phyloP scores from a whole-genome alignment of 1,140 invertebrate genomes.

The Archivesica marissinica region DNA sequence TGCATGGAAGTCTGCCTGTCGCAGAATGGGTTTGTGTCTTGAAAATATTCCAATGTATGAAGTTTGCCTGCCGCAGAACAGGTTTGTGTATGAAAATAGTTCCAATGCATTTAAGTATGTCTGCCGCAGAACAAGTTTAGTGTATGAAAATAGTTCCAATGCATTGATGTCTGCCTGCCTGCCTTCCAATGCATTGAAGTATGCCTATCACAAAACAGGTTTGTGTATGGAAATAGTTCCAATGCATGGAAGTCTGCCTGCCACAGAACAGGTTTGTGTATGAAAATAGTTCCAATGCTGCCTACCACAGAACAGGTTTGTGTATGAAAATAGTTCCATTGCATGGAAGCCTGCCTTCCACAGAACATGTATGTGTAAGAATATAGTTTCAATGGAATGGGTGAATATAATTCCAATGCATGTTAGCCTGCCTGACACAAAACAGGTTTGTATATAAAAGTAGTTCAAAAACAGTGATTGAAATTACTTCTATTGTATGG shows the following conservation, averaged over 20 bases:
- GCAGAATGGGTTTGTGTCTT: constrained; percentile 88
- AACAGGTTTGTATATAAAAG: constrained; percentile 89
- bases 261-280: constrained; percentile 89
- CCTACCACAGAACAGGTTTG: constrained; percentile 88
- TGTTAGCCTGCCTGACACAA: constrained; percentile 92
- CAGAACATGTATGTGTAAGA: constrained; percentile 89
- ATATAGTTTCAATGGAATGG: constrained; percentile 96
- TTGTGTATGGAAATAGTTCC: constrained; percentile 91
- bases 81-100: constrained; percentile 90
- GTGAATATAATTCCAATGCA: constrained; percentile 96
- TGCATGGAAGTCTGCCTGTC: constrained; percentile 95
- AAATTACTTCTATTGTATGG: constrained; percentile 96
- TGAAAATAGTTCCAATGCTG: constrained; percentile 96
- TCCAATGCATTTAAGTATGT: constrained; percentile 96
- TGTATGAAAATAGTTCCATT: constrained; percentile 94
- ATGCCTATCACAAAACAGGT: constrained; percentile 89
- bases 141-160: constrained; percentile 94
- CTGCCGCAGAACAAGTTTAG: constrained; percentile 88
- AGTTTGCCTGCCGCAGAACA: constrained; percentile 91
- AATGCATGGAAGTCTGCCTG: constrained; percentile 95
- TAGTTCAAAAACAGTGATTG: constrained; percentile 96
- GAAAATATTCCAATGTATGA: constrained; percentile 98
- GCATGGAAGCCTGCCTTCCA: constrained; percentile 94
- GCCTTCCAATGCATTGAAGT: too few species aligned
- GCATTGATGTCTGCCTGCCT: constrained; percentile 96